These are phyloP conservation scores for Philypnodon macrostomus DNA, from an alignment of 2,797 vertebrate species.

Conservation along the genomic window DNA sequence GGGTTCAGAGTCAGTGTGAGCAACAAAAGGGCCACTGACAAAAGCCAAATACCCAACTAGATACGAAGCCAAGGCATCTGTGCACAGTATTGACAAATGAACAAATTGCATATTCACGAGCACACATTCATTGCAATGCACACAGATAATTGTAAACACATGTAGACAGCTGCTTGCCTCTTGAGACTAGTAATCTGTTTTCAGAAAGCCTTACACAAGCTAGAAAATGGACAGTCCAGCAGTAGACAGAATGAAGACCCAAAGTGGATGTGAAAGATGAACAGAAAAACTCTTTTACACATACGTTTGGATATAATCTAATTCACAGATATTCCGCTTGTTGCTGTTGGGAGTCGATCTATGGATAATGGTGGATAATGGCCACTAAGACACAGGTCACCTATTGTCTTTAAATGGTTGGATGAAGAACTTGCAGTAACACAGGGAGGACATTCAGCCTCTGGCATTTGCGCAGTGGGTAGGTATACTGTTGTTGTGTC, in stretches of 20 bases:
- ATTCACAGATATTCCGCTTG: too few relatives aligned
- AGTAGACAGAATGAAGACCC: slow-evolving; percentile 9
- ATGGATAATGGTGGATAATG: too few relatives aligned
- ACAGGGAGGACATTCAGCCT: too few relatives aligned
- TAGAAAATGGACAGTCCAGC: slow-evolving; percentile 24
- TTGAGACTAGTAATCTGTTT: slow-evolving; percentile 18
- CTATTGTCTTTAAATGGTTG: too few relatives aligned
- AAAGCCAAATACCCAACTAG: not conserved
- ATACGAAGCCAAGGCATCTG: slow-evolving; percentile 15
- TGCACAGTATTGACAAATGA: slow-evolving; percentile 18
- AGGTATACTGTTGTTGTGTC: too few relatives aligned
- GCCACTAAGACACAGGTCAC: too few relatives aligned
- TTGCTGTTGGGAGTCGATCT: too few relatives aligned
- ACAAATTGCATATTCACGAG: slow-evolving; percentile 9
- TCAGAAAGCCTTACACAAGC: slow-evolving; percentile 29
- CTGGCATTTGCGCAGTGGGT: too few relatives aligned
- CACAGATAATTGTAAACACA: slow-evolving; percentile 6
- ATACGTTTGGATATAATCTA: too few relatives aligned
- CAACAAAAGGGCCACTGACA: not conserved
- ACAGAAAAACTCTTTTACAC: too few relatives aligned
- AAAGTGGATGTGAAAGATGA: slow-evolving; percentile 17
- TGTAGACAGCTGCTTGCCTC: not conserved
- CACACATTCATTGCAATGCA: not conserved
- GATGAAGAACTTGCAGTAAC: too few relatives aligned
- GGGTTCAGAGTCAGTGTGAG: slow-evolving; percentile 13